These are phyloP conservation scores for Clamator glandarius DNA, from an alignment of 2,797 vertebrate species.

Conservation along the genomic window DNA sequence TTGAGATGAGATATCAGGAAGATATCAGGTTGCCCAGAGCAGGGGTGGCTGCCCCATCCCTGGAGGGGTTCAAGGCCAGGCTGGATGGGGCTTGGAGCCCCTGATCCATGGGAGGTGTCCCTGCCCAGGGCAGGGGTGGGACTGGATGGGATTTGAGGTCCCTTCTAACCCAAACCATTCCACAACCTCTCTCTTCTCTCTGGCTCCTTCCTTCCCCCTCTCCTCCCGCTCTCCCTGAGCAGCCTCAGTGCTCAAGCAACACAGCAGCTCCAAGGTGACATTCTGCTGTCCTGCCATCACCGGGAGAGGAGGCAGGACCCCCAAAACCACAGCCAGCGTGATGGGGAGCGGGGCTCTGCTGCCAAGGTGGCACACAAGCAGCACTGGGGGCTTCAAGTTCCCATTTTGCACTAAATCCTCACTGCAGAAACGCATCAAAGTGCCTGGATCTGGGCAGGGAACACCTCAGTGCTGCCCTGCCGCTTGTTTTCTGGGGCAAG, in stretches of 20 bases:
- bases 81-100: no score
- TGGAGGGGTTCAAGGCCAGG: no score
- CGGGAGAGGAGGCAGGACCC: background rate
- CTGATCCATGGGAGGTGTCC: no score
- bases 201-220: background rate
- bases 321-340: rapidly evolving
- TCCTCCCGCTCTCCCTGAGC: background rate
- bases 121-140: no score
- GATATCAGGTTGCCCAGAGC: no score
- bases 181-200: background rate
- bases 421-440: rapidly evolving
- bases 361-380: background rate
- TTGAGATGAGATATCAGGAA: no score
- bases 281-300: rapidly evolving
- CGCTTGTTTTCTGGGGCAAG: background rate
- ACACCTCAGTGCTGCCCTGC: background rate
- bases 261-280: no score
- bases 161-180: no score
- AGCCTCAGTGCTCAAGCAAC: no score
- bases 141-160: no score
- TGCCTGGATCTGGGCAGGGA: background rate
- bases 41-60: no score
- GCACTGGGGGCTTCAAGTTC: background rate
- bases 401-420: background rate
- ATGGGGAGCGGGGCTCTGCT: rapidly evolving